Conservation (phyloP, 35 echinoderm and acorn worm species). For the Heliocidaris tuberculata region DNA sequence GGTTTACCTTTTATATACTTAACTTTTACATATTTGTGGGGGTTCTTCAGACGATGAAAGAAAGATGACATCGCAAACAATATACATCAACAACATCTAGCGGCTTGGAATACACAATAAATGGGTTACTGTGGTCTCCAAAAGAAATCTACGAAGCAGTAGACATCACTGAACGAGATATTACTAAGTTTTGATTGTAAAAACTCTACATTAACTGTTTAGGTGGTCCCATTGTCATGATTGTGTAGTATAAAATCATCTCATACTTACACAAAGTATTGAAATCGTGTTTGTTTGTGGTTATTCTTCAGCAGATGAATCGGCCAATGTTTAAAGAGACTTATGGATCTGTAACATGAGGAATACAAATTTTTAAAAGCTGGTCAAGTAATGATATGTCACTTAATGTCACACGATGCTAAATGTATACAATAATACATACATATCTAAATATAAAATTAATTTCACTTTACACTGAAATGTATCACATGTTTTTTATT, state of each 20-base stretch:
- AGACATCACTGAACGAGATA: too few species aligned
- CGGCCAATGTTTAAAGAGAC: constrained; percentile 87
- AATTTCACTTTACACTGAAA: too few species aligned
- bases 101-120: too few species aligned
- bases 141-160: too few species aligned
- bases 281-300: constrained; percentile 71
- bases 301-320: constrained; percentile 76
- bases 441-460: too few species aligned
- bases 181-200: too few species aligned
- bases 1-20: background rate
- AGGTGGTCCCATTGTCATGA: background rate
- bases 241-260: background rate
- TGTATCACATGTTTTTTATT: too few species aligned
- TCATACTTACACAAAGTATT: constrained; percentile 87
- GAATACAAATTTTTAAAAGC: background rate
- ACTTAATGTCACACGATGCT: too few species aligned
- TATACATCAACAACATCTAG: background rate
- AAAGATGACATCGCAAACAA: too few species aligned
- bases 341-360: constrained; percentile 51
- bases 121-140: too few species aligned
- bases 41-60: background rate
- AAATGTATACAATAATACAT: too few species aligned
- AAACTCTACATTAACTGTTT: background rate
- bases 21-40: background rate
- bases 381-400: too few species aligned